Evolutionary conservation across 1,140 invertebrate genomes (phyloP), one percentile per base, ranked within the genome.

Genomic region (Eciton burchellii): DNA sequence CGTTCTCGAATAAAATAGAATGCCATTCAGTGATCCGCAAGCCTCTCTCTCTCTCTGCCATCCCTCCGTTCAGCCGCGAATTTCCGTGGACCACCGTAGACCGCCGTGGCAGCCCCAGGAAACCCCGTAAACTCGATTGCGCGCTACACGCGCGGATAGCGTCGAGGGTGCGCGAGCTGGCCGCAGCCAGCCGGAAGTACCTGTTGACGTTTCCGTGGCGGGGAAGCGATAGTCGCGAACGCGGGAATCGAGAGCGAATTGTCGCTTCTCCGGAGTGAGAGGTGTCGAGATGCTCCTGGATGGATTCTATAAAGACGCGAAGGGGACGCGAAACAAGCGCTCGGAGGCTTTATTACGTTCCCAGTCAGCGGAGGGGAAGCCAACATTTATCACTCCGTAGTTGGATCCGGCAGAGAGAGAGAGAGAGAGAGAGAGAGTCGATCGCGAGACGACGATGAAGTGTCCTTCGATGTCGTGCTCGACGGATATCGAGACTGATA

Each of bases 171-270:
- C 19, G 66, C 35, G 43, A 9, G 14, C 11, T 35, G 6, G 35
- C 16, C 14, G 9, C 14, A 35, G 35, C 35, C 35, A 35, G 35
- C 35, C 35, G 35, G 35, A 6, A 41, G 65, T 76, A 87, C 85
- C 85, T 87, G 85, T 87, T 87, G 85, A 87, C 85, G 81, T 35
- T 35, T 2, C 2, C 35, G 35, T 35, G 2, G 2, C 35, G 35
- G 16, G 35, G n/a, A n/a, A n/a, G 45, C 43, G 54, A 71, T 57
- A 49, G 68, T 77, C 35, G 49, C 16, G 24, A 16, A n/a, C 35
- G 14, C 11, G 65, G 21, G 16, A 6, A 6, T 3, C 41, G 12
- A n/a, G 63, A 56, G 56, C 57, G 76, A 77, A 66, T 85, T 85
- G 85, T 45, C 29, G 26, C 43, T 19, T 52, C 29, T 81, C 29